Base-by-base conservation (phyloP, 2,797 vertebrate species). In the Aphelocoma californica region DNA sequence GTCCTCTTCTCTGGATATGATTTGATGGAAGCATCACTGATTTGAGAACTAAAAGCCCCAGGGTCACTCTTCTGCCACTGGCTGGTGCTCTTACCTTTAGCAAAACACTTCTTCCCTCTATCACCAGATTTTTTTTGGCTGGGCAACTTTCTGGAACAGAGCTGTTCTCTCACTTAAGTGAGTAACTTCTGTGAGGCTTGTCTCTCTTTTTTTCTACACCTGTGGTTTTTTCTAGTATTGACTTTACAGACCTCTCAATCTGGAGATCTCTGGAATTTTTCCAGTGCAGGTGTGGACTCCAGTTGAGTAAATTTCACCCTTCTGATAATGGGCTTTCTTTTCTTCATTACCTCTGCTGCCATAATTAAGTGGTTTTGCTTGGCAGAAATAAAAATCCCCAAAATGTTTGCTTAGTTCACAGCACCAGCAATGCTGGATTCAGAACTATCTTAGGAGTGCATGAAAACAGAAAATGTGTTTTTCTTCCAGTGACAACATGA, bases 271-370 rank as follows among this genome's bases (percentile, higher is more conserved):
- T 94, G 74, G 79, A 92, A 73, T 48, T 66, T 36, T 89, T 95
- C 74, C 92, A 91, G 66, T 66, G 81, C 88, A 94, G 92, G 81
- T 96, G 83, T 84, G 51, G 74, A 70, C 58, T 54, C 86, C 81
- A 86, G 56, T 36, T 87, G 86, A 80, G 92, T 89, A 94, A 94
- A 96, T 92, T 81, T 82, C 91, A 94, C 64, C 56, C 19, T 90
- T 85, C 62, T 88, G 70, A 81, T 84, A 79, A 86, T 44, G 36
- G 58, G 14, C 36, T 93, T 88, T 93, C 32, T 88, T 88, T 86
- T 69, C 56, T 85, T 93, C 64, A 70, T 93, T 95, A 77, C 25
- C 60, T 92, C 86, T 92, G 64, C 81, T 82, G 48, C 56, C 67
- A 62, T 92, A 96, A 95, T 95, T 91, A 96, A 74, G 25, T 67